Conservation (phyloP, 2,888 invertebrate genomes). For the Micropterix aruncella region DNA sequence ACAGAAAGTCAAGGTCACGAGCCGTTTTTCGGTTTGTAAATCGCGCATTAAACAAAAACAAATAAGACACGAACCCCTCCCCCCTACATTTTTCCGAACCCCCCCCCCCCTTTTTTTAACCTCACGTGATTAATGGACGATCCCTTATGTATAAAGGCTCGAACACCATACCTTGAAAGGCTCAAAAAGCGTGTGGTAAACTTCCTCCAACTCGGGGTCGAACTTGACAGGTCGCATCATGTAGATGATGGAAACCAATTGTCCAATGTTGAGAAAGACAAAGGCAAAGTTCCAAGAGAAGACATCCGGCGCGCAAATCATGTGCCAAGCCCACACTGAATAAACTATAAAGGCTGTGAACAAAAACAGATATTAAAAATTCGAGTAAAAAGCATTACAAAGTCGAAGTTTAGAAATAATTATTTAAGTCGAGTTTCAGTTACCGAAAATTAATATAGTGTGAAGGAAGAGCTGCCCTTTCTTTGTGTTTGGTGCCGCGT, state of each 20-base stretch:
- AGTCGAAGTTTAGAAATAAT: too few species aligned
- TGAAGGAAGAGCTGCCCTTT: conserved; percentile 75
- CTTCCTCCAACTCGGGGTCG: conserved; percentile 70
- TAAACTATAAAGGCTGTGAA: conserved; percentile 60
- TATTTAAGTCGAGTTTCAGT: conserved; percentile 16
- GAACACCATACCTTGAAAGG: conserved; percentile 55
- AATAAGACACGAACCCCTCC: too few species aligned
- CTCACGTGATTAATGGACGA: too few species aligned
- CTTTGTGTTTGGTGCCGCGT: conserved; percentile 63
- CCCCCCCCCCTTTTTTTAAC: too few species aligned
- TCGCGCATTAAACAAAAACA: too few species aligned
- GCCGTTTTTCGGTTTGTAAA: too few species aligned
- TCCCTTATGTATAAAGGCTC: too few species aligned
- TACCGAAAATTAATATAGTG: conserved; percentile 63
- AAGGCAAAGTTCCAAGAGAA: conserved; percentile 82
- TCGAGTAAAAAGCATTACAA: background rate
- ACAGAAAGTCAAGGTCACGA: too few species aligned
- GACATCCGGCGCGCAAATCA: conserved; percentile 75
- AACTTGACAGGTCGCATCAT: conserved; percentile 73
- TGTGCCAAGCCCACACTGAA: conserved; percentile 83
- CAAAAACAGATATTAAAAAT: background rate
- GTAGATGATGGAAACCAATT: conserved; percentile 68
- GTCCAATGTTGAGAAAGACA: conserved; percentile 65
- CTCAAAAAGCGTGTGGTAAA: conserved; percentile 63
- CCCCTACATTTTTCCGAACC: too few species aligned